Evolutionary conservation across 2,888 invertebrate genomes (phyloP).

Genomic region (Gandaritis pyraliata): DNA sequence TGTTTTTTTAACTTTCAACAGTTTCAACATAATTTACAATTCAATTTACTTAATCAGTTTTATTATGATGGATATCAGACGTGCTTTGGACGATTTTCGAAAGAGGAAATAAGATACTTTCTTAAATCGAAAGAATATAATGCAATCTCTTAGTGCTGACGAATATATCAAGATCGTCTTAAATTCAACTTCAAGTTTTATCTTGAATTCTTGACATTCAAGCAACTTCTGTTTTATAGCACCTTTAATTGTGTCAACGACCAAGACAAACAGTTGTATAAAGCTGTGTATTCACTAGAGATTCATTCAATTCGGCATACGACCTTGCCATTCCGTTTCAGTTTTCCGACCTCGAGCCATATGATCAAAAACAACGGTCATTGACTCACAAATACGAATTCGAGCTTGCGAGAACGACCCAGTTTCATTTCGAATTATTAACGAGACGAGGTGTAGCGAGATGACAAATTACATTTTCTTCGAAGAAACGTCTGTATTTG

Average conservation of each 20-base stretch:
- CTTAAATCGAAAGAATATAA: too few relatives aligned
- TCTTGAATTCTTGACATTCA: slow-evolving; percentile 8
- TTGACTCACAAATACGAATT: slow-evolving; percentile 69
- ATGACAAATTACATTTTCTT: slow-evolving; percentile 38
- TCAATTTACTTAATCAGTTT: too few relatives aligned
- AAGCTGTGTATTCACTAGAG: slow-evolving; percentile 19
- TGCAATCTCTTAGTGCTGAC: too few relatives aligned
- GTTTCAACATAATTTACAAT: too few relatives aligned
- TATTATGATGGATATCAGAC: too few relatives aligned
- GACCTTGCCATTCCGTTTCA: slow-evolving; percentile 70
- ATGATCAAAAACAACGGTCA: slow-evolving; percentile 70
- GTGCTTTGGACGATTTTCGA: too few relatives aligned
- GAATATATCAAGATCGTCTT: neutral
- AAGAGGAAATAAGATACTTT: too few relatives aligned
- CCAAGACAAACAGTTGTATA: neutral
- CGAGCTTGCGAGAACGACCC: slow-evolving; percentile 63
- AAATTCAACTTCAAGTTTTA: slow-evolving; percentile 1
- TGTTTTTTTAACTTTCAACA: neutral
- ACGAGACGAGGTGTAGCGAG: slow-evolving; percentile 32
- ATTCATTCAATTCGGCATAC: slow-evolving; percentile 35
- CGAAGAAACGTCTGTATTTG: slow-evolving; percentile 24
- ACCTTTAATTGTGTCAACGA: slow-evolving; percentile 6
- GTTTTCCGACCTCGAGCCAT: slow-evolving; percentile 73
- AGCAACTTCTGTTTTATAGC: slow-evolving; percentile 1
- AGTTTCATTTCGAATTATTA: slow-evolving; percentile 52